Base-by-base conservation (phyloP, 2,888 invertebrate genomes). In the Abrostola tripartita region DNA sequence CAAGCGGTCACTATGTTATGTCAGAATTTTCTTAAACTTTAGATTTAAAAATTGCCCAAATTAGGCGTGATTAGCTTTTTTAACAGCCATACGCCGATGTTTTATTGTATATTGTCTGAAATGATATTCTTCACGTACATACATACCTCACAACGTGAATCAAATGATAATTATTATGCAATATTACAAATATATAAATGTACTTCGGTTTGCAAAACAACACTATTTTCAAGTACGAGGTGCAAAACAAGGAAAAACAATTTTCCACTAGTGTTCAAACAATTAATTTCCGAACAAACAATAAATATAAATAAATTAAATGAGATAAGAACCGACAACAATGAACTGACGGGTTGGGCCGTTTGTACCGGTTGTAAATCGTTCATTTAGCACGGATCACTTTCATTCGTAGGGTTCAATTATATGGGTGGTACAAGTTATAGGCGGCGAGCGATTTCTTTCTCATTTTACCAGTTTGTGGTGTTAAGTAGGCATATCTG, bases 331-430 rank as follows among this genome's bases (percentile, higher is more conserved):
- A 10, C 53, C 12, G 42, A 65, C 67, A 71, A 56, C 50, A 12
- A 68, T 36, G 49, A 53, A 56, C 51, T 77, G 78, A 73, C 57
- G 50, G 44, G 58, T 50, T 49, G 47, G 40, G 37, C 58, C 66
- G 50, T 47, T 82, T 81, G 76, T 82, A 82, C 74, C 78, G 76
- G 65, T 85, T 81, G 81, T 88, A 86, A 88, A 87, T 85, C 81
- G 77, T 74, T 71, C 73, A 82, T 87, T 85, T 86, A 85, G 74
- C 72, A 76, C 57, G 79, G 81, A 85, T 85, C 84, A 82, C 66
- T 84, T 85, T 74, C 76, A 79, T 79, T 80, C 66, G 68, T 66
- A 50, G 50, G 51, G 62, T 60, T 62, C 60, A 68, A 69, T 79
- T 65, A 65, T 63, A 54, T 50, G 51, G 57, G 5, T 44, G 35